These are phyloP conservation scores for Callaeas wilsoni DNA, from an alignment of 2,113 vertebrate genomes.

Conservation along the genomic window DNA sequence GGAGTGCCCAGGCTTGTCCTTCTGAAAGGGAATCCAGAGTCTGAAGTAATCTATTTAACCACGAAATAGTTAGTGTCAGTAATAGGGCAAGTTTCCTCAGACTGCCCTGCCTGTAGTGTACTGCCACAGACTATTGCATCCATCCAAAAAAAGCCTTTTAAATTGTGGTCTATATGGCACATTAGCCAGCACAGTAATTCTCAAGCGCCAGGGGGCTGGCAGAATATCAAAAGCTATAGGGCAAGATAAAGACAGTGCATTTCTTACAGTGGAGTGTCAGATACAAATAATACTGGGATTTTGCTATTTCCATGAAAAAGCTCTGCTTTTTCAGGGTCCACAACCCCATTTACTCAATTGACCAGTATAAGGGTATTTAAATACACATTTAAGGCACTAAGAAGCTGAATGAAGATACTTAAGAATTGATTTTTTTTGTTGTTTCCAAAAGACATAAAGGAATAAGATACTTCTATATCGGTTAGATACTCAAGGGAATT, in stretches of 20 bases:
- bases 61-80: neutral
- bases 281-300: neutral
- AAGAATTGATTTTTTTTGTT: neutral
- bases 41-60: neutral
- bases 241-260: neutral
- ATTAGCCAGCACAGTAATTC: neutral
- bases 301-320: neutral
- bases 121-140: neutral
- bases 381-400: neutral
- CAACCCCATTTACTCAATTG: neutral
- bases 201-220: neutral
- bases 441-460: neutral
- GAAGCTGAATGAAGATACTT: neutral
- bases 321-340: neutral
- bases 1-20: neutral
- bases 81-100: neutral
- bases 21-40: neutral
- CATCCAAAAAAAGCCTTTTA: neutral
- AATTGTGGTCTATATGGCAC: neutral
- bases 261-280: neutral
- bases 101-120: neutral
- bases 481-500: neutral
- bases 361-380: neutral
- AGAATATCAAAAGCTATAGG: neutral
- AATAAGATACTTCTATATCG: neutral